Base-by-base conservation (phyloP, 2,797 vertebrate species). In the Centroberyx gerrardi region DNA sequence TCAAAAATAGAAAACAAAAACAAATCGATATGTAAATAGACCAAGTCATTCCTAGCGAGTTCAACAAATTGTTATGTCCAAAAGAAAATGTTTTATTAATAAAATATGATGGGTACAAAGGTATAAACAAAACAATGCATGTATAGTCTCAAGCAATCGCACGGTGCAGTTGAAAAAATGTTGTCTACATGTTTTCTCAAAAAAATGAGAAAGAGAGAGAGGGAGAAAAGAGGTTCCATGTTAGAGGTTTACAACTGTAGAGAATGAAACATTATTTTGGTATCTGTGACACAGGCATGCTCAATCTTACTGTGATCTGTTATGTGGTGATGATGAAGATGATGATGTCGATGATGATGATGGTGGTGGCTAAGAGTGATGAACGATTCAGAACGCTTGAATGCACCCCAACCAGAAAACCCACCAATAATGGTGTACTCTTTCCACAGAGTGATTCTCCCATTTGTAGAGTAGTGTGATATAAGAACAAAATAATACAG, bases 391-490 rank as follows among this genome's bases (percentile, higher is more conserved):
- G 68, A 87, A 67, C n/a, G 82, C 78, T 82, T 72, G 73, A 87
- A 80, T 28, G 76, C 87, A 87, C 81, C 82, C 68, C 78, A 59
- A 87, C 76, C 85, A 82, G 81, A 89, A 83, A 89, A 54, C 80
- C 77, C 84, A 71, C 81, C 80, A 56, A 72, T 33, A 77, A 85
- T 33, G 82, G 81, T 78, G 87, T 71, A 68, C 83, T 88, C 84
- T 87, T 78, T 84, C 85, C 87, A 87, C 73, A 71, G 85, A 92
- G 88, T 85, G 89, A 93, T 88, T 92, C 90, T 94, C 93, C 92
- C 92, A 95, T 94, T 92, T 95, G 95, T 96, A 96, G 96, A 94
- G 91, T 96, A 95, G 95, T 94, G 94, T 95, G 94, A 94, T 89
- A 96, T 96, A 96, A 95, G 91, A 93, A 92, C 92, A 93, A 91